Evolutionary conservation across 2,797 vertebrate species (phyloP).

Genomic region (Lepilemur septentrionalis): DNA sequence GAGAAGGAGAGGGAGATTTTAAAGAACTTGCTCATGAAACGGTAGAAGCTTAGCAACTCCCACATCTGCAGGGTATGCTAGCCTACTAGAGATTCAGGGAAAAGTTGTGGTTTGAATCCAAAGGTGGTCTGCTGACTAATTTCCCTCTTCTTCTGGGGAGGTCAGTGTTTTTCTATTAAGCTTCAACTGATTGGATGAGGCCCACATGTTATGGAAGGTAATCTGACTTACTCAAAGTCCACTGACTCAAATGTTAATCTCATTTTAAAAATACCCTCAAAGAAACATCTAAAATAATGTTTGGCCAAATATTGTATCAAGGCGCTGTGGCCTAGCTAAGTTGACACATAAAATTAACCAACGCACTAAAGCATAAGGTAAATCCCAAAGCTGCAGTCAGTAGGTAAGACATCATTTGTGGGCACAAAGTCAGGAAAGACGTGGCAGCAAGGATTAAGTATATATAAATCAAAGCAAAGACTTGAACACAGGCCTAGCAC

Average conservation of each 20-base stretch:
- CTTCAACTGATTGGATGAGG: neutral
- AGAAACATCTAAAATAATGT: neutral
- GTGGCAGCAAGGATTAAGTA: neutral
- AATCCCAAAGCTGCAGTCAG: neutral
- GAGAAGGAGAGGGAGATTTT: neutral
- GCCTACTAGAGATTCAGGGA: neutral
- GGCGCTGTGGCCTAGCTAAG: fast-evolving
- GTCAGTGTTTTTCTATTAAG: neutral
- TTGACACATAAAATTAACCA: neutral
- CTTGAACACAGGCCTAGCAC: neutral
- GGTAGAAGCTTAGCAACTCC: neutral
- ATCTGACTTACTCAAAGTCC: neutral
- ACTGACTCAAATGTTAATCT: neutral
- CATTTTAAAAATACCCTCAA: neutral
- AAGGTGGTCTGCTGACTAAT: neutral
- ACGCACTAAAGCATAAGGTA: neutral
- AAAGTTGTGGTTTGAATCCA: neutral
- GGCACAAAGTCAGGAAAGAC: neutral
- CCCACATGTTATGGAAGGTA: neutral
- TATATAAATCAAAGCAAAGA: neutral
- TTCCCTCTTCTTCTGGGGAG: neutral
- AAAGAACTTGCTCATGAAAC: neutral
- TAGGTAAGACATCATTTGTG: neutral
- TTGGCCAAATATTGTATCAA: neutral
- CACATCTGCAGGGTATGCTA: neutral